Evolutionary conservation across 1,140 invertebrate genomes (phyloP).

Genomic region (Branchinecta lindahli): DNA sequence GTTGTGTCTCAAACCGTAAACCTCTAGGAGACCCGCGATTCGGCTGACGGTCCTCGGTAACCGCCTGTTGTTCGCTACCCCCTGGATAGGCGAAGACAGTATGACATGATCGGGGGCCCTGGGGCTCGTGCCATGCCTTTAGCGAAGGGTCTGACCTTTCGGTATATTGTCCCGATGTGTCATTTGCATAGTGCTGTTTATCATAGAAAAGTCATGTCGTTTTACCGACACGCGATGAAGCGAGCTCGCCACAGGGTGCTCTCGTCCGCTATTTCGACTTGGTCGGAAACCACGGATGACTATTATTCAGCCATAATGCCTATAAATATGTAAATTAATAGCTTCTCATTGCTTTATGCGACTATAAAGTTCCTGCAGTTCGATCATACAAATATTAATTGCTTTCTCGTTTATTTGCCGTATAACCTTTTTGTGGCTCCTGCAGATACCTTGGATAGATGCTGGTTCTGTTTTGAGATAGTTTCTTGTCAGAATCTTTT

Average conservation of each 20-base stretch:
- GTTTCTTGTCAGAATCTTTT: too few relatives aligned
- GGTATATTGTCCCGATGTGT: neutral
- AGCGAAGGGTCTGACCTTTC: conserved; percentile 6
- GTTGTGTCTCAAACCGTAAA: conserved; percentile 10
- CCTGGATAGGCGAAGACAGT: neutral
- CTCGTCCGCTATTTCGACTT: neutral
- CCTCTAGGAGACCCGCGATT: neutral
- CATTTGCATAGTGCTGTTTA: conserved; percentile 10
- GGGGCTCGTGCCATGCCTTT: neutral
- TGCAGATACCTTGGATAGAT: too few relatives aligned
- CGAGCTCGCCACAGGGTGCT: neutral
- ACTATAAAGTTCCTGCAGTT: too few relatives aligned
- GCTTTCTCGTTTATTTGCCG: too few relatives aligned
- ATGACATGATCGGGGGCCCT: conserved; percentile 9
- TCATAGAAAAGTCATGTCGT: neutral
- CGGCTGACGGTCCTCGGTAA: neutral
- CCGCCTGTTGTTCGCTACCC: conserved; percentile 4
- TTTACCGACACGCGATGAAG: conserved; percentile 9
- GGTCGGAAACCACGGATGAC: neutral
- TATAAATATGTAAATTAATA: conserved; percentile 5
- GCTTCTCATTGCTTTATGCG: neutral
- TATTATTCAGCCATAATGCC: neutral
- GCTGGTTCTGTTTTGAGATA: too few relatives aligned
- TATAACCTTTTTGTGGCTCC: too few relatives aligned
- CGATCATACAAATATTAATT: too few relatives aligned